Evolutionary conservation across 2,888 invertebrate genomes (phyloP).

Genomic region (Isotomurus palustris): DNA sequence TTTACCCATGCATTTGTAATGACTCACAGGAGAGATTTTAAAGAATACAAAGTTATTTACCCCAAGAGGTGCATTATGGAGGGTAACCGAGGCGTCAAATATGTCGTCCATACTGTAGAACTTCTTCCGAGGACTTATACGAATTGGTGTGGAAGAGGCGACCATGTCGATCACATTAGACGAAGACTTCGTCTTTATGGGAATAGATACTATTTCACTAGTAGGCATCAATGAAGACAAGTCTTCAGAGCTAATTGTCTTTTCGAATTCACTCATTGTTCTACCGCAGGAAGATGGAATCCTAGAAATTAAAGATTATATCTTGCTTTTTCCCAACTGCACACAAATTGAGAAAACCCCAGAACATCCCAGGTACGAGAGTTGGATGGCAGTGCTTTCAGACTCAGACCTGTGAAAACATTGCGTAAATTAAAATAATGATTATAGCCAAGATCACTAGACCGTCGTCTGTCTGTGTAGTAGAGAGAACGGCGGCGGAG

Average conservation of each 20-base stretch:
- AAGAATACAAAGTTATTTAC: slow-evolving; percentile 15
- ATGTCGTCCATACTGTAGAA: slow-evolving; percentile 40
- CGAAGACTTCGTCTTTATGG: slow-evolving; percentile 29
- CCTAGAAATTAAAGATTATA: no score
- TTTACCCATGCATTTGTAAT: no score
- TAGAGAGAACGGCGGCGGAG: no score
- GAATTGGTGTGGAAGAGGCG: neutral
- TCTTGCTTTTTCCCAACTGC: no score
- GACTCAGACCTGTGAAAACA: no score
- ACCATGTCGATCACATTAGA: slow-evolving; percentile 30
- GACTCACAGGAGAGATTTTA: neutral
- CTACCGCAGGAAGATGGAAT: neutral
- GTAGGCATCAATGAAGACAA: slow-evolving; percentile 19
- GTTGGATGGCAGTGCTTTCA: no score
- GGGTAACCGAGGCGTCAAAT: slow-evolving; percentile 30
- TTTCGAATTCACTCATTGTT: slow-evolving; percentile 19
- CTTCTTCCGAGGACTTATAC: slow-evolving; percentile 13
- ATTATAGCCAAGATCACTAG: no score
- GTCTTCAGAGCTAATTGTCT: slow-evolving; percentile 10
- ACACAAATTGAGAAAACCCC: no score
- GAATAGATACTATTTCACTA: slow-evolving; percentile 30
- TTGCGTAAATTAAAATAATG: no score
- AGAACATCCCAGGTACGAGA: no score
- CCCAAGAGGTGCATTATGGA: slow-evolving; percentile 9
- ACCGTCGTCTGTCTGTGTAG: no score